Evolutionary conservation across 1,140 invertebrate species (phyloP).

Genomic region (Drosophila saltans): DNA sequence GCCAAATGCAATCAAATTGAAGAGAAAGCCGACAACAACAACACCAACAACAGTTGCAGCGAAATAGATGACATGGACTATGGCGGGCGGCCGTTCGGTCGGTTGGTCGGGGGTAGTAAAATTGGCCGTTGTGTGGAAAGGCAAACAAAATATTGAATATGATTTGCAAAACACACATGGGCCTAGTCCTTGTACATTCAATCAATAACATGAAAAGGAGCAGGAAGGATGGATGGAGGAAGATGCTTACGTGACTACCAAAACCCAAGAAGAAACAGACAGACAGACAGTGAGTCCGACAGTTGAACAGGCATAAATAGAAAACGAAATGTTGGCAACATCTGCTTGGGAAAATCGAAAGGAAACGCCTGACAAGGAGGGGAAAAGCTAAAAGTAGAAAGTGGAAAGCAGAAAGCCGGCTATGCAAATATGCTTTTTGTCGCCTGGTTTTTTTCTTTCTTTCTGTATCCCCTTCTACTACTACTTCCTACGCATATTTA

Average conservation of each 20-base stretch:
- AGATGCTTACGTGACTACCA: slow-evolving; percentile 14
- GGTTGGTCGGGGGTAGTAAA: background rate
- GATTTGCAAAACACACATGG: slow-evolving; percentile 70
- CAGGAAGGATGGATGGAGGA: background rate
- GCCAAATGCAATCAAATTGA: slow-evolving; percentile 70
- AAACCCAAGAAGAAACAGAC: slow-evolving; percentile 4
- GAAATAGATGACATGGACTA: slow-evolving; percentile 3
- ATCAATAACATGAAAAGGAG: slow-evolving; percentile 56
- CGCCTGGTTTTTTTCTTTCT: slow-evolving; percentile 49
- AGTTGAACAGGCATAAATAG: slow-evolving; percentile 36
- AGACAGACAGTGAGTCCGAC: background rate
- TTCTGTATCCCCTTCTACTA: slow-evolving; percentile 51
- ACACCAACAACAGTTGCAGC: slow-evolving; percentile 54
- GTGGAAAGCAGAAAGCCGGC: slow-evolving; percentile 42
- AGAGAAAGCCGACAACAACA: background rate
- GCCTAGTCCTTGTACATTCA: slow-evolving; percentile 50
- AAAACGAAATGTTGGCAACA: slow-evolving; percentile 42
- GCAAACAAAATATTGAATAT: slow-evolving; percentile 78
- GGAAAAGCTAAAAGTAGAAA: background rate
- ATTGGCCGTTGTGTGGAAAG: slow-evolving; percentile 15
- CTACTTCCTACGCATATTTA: slow-evolving; percentile 49
- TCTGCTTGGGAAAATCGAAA: slow-evolving; percentile 39
- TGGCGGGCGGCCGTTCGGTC: too few species aligned
- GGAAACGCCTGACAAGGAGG: slow-evolving; percentile 24
- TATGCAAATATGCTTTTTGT: slow-evolving; percentile 66